Percentiles rank a stretch among this genome's conserved stretches.
phyloP scores from a whole-genome alignment of 1,140 invertebrate genomes.

The Aleiodes sp. region DNA sequence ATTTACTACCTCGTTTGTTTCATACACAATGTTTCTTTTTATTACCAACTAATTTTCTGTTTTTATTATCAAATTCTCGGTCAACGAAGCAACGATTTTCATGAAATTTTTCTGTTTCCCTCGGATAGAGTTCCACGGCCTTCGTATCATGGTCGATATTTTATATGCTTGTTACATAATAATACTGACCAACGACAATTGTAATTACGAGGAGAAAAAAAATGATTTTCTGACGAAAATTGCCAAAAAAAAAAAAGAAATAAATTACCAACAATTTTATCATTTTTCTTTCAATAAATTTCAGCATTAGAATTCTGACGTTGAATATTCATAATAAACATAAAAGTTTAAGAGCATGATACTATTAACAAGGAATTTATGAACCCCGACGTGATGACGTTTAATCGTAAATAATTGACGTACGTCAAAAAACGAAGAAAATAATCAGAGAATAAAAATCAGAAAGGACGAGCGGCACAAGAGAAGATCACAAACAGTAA shows the following conservation, averaged over 20 bases:
- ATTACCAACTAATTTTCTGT: not conserved
- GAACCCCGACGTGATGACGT: too few relatives aligned
- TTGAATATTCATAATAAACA: too few relatives aligned
- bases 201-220: not conserved
- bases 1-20: not conserved
- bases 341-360: too few relatives aligned
- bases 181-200: slow-evolving; percentile 8
- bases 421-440: too few relatives aligned
- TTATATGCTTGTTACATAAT: not conserved
- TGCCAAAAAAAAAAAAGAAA: too few relatives aligned
- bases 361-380: too few relatives aligned
- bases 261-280: too few relatives aligned
- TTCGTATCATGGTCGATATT: slow-evolving; percentile 36
- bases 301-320: too few relatives aligned
- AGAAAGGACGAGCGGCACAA: slow-evolving; percentile 1
- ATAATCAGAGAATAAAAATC: too few relatives aligned
- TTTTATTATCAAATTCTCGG: not conserved
- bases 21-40: not conserved
- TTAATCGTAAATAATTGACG: too few relatives aligned
- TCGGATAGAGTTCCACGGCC: slow-evolving; percentile 13
- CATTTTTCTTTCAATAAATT: too few relatives aligned
- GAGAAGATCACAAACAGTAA: not conserved
- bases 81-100: slow-evolving; percentile 31
- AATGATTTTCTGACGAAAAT: not conserved
- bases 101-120: slow-evolving; percentile 16